These are phyloP conservation scores for Enteromius trimaculatus DNA, from an alignment of 2,797 vertebrate species.

Conservation along the genomic window DNA sequence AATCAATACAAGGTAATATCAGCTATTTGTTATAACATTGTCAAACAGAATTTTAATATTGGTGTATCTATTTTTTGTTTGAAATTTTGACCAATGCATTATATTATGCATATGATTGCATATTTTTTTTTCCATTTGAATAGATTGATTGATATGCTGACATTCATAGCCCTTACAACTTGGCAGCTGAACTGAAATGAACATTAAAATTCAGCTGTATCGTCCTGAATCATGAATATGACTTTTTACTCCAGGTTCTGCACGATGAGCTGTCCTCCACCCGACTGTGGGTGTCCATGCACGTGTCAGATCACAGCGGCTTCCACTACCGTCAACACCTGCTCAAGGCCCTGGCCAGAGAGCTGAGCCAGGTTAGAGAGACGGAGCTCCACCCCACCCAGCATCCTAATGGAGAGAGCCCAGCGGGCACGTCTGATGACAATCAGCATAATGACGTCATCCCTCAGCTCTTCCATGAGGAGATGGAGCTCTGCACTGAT, in stretches of 20 bases:
- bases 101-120: not conserved
- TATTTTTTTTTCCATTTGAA: not conserved
- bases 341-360: constrained; percentile 84
- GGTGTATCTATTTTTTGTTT: not conserved
- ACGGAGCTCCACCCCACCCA: constrained; percentile 40
- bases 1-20: not conserved
- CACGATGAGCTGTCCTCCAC: constrained; percentile 91
- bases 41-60: not conserved
- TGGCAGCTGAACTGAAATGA: not conserved
- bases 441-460: constrained; percentile 67
- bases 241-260: constrained; percentile 79
- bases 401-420: constrained; percentile 77
- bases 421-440: constrained; percentile 57
- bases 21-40: not conserved
- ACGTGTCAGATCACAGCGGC: constrained; percentile 97
- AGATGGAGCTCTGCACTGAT: constrained; percentile 90
- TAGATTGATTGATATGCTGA: not conserved
- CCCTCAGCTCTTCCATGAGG: constrained; percentile 80
- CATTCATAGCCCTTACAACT: not conserved
- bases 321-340: constrained; percentile 98
- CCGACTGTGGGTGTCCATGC: constrained; percentile 92
- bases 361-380: constrained; percentile 66
- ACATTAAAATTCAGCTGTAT: not conserved
- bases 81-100: not conserved
- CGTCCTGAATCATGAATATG: not conserved